A percentile compares a stretch with the other conserved stretches of the same genome.
These are phyloP conservation scores for Scaptomyza caliginosa DNA, from an alignment of 2,888 invertebrate species.

Conservation along the genomic window DNA sequence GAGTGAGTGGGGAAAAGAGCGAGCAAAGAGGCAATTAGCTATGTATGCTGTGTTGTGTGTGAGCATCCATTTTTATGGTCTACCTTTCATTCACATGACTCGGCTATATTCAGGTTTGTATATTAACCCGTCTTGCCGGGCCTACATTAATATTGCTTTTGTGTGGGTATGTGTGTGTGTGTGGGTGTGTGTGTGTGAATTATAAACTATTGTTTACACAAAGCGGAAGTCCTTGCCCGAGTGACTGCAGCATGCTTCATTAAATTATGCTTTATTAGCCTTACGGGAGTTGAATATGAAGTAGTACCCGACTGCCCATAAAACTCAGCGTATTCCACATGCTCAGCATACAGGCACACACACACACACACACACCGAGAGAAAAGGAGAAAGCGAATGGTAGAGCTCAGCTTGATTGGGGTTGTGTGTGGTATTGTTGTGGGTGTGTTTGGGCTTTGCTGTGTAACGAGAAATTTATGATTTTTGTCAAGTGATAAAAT, in stretches of 20 bases:
- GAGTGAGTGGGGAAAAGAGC: neutral
- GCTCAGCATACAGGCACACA: constrained; percentile 18
- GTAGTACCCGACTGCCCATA: constrained; percentile 66
- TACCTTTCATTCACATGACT: constrained; percentile 30
- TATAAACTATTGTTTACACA: constrained; percentile 81
- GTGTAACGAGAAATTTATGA: constrained; percentile 75
- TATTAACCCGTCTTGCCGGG: constrained; percentile 62
- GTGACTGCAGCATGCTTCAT: constrained; percentile 76
- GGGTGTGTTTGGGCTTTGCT: constrained; percentile 1
- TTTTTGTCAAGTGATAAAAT: constrained; percentile 81
- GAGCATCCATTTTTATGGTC: constrained; percentile 10
- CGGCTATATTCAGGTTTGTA: constrained; percentile 50
- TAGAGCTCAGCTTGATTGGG: constrained; percentile 31
- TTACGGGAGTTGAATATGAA: constrained; percentile 80
- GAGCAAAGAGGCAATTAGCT: constrained; percentile 43
- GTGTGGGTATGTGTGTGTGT: constrained; percentile 17
- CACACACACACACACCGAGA: neutral
- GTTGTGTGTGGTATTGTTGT: constrained; percentile 7
- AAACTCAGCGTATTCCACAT: constrained; percentile 57
- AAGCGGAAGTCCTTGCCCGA: constrained; percentile 75
- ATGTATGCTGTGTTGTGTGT: constrained; percentile 7
- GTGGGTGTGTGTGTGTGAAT: constrained; percentile 52
- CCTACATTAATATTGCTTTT: constrained; percentile 50
- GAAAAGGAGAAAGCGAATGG: neutral
- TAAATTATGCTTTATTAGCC: constrained; percentile 82